Percentiles rank a stretch among this genome's conserved stretches.
phyloP scores from a whole-genome alignment of 2,113 vertebrate species.

The Oryzias woworae region DNA sequence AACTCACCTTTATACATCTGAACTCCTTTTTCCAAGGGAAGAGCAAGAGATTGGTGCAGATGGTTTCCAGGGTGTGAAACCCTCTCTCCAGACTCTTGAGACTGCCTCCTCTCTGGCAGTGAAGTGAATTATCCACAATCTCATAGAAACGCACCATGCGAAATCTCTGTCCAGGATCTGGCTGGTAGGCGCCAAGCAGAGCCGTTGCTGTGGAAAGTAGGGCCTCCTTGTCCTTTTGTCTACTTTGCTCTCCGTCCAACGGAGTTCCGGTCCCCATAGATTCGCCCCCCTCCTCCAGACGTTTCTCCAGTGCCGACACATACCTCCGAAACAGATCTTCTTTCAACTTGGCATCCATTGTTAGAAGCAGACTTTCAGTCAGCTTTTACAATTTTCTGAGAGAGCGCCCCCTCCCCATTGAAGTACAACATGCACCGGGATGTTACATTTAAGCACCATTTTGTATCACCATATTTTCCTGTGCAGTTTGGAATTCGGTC shows the following conservation, averaged over 20 bases:
- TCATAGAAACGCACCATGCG: slow-evolving; percentile 93
- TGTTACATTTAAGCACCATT: slow-evolving; percentile 60
- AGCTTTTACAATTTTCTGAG: slow-evolving; percentile 57
- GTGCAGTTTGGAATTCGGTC: slow-evolving; percentile 34
- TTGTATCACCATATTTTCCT: slow-evolving; percentile 55
- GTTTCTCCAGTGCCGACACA: slow-evolving; percentile 88
- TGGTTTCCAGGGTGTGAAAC: slow-evolving; percentile 87
- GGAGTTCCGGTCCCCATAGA: slow-evolving; percentile 45
- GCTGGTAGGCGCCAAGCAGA: slow-evolving; percentile 89
- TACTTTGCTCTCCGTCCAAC: slow-evolving; percentile 72
- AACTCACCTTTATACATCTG: slow-evolving; percentile 91
- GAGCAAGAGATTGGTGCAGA: slow-evolving; percentile 94
- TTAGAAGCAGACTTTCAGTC: slow-evolving; percentile 64
- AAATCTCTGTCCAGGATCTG: slow-evolving; percentile 90
- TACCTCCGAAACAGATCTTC: slow-evolving; percentile 97
- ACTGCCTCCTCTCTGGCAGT: slow-evolving; percentile 84
- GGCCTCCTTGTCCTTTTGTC: slow-evolving; percentile 79
- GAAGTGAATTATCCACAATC: slow-evolving; percentile 87
- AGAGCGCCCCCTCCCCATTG: slow-evolving; percentile 53
- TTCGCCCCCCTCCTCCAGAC: slow-evolving; percentile 79
- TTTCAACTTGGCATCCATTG: slow-evolving; percentile 97
- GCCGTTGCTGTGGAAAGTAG: slow-evolving; percentile 89
- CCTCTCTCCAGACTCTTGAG: slow-evolving; percentile 85
- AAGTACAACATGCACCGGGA: slow-evolving; percentile 59
- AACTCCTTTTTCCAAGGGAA: slow-evolving; percentile 99